phyloP scores from a whole-genome alignment of 1,140 invertebrate genomes.

The Vanessa atalanta region DNA sequence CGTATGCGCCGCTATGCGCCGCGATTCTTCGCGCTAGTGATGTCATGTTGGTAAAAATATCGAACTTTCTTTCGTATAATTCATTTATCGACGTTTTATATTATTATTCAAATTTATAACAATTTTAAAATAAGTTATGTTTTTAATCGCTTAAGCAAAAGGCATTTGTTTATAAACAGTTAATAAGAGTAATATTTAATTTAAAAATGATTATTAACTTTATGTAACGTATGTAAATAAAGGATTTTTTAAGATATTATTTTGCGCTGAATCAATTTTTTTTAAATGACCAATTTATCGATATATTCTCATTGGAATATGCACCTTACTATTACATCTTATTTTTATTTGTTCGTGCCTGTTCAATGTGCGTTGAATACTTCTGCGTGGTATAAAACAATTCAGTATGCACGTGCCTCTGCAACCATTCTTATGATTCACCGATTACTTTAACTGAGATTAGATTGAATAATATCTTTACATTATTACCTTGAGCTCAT shows the following conservation, averaged over 20 bases:
- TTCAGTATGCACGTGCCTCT: slow-evolving; percentile 57
- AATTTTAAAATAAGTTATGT: no score
- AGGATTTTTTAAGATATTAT: no score
- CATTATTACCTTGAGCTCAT: slow-evolving; percentile 30
- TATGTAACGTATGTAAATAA: no score
- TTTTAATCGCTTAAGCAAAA: no score
- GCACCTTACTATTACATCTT: slow-evolving; percentile 15
- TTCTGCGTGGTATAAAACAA: slow-evolving; percentile 57
- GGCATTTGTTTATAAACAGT: no score
- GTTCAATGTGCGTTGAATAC: slow-evolving; percentile 53
- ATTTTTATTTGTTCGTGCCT: slow-evolving; percentile 57
- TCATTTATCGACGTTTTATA: no score
- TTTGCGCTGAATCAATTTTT: no score
- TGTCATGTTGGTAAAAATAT: slow-evolving; percentile 28
- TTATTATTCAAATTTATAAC: no score
- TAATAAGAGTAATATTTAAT: no score
- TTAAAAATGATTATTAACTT: no score
- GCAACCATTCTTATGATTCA: slow-evolving; percentile 51
- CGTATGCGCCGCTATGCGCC: slow-evolving; percentile 66
- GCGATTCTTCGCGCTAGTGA: slow-evolving; percentile 55
- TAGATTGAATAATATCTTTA: slow-evolving; percentile 48
- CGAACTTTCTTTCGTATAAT: background rate
- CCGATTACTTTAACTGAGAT: slow-evolving; percentile 60
- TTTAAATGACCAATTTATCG: slow-evolving; percentile 12
- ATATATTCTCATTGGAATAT: slow-evolving; percentile 4